A percentile compares a stretch with the other conserved stretches of the same genome.
Conservation (phyloP, 2,797 vertebrate species). For the Percopsis omiscomaycus region DNA sequence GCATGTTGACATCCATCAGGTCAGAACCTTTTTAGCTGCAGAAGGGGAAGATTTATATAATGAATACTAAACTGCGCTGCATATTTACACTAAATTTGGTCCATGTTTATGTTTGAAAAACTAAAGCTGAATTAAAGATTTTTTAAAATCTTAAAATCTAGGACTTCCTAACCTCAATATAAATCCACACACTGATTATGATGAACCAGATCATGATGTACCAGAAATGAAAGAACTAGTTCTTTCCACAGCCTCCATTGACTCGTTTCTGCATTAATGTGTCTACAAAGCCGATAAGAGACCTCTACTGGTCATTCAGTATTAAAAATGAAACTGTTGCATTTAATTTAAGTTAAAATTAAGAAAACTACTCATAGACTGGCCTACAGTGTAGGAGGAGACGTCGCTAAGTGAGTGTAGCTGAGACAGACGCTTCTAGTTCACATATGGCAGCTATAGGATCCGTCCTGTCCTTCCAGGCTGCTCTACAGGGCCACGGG, state of each 20-base stretch:
- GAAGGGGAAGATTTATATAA: slow-evolving; percentile 11
- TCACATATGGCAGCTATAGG: slow-evolving; percentile 31
- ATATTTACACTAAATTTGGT: slow-evolving; percentile 19
- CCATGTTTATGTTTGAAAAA: slow-evolving; percentile 5
- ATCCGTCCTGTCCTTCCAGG: slow-evolving; percentile 28
- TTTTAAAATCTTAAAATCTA: not conserved
- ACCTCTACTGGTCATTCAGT: too few species aligned
- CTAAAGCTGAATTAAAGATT: not conserved
- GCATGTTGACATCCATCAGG: slow-evolving; percentile 38
- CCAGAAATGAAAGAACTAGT: too few species aligned
- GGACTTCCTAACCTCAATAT: too few species aligned
- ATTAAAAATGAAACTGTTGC: too few species aligned
- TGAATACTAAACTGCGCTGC: slow-evolving; percentile 25
- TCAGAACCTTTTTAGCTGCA: slow-evolving; percentile 39
- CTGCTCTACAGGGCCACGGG: slow-evolving; percentile 37
- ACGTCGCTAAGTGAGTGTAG: slow-evolving; percentile 12
- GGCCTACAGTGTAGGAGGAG: slow-evolving; percentile 12
- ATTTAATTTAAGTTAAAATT: too few species aligned
- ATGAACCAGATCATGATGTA: too few species aligned
- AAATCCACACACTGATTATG: too few species aligned
- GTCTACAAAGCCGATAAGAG: too few species aligned
- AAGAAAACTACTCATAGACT: not conserved
- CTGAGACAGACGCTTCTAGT: slow-evolving; percentile 8
- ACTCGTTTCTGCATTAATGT: too few species aligned
- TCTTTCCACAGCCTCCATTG: too few species aligned